A percentile compares a stretch with the other conserved stretches of the same genome.
Evolutionary conservation across 2,888 invertebrate species (phyloP).

Genomic region (Lepetodrilus schrolli): DNA sequence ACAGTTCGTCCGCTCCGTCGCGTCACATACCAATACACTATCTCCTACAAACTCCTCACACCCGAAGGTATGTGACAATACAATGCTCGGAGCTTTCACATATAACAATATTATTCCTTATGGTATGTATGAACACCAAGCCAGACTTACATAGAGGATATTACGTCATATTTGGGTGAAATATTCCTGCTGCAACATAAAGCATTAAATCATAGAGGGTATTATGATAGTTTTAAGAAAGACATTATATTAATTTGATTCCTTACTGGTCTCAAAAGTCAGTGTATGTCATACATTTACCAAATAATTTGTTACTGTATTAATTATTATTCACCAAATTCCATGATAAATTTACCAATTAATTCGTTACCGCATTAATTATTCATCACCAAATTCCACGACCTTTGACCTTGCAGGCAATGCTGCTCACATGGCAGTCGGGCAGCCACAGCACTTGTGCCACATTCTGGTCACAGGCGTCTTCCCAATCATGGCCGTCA

Average conservation of each 20-base stretch:
- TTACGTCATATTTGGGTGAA: too few relatives aligned
- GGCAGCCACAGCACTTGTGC: conserved; percentile 69
- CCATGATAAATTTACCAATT: too few relatives aligned
- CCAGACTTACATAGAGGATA: not conserved
- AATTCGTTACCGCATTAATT: too few relatives aligned
- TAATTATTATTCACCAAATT: too few relatives aligned
- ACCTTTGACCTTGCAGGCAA: not conserved
- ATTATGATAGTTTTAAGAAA: too few relatives aligned
- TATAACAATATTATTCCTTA: not conserved
- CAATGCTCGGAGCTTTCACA: too few relatives aligned
- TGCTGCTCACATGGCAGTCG: conserved; percentile 30
- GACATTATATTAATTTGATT: too few relatives aligned
- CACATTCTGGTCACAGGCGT: conserved; percentile 73
- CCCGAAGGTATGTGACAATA: conserved; percentile 63
- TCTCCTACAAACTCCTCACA: conserved; percentile 70
- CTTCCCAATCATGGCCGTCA: conserved; percentile 71
- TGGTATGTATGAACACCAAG: not conserved
- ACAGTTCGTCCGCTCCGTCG: conserved; percentile 65
- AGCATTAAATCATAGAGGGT: not conserved
- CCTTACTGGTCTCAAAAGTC: too few relatives aligned
- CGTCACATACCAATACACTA: conserved; percentile 70
- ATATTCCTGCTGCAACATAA: too few relatives aligned
- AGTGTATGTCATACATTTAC: too few relatives aligned
- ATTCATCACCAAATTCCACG: not conserved
- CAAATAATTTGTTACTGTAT: too few relatives aligned